These are phyloP conservation scores for Orchesella cincta DNA, from an alignment of 1,140 invertebrate species.

Conservation along the genomic window DNA sequence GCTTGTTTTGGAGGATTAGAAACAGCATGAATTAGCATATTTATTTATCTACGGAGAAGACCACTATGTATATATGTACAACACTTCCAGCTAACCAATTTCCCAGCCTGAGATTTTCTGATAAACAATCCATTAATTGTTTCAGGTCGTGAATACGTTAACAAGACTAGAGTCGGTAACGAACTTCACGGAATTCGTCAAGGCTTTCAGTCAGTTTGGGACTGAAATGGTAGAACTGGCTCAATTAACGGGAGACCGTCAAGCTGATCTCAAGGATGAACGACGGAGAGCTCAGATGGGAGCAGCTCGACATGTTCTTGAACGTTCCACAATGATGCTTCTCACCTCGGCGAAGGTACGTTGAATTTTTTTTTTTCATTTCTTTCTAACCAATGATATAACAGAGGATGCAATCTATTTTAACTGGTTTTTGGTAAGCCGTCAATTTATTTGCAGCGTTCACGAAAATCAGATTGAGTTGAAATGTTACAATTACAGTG, in stretches of 20 bases:
- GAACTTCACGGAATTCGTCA: slow-evolving; percentile 93
- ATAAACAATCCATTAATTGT: too few species aligned
- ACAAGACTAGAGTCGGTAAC: slow-evolving; percentile 88
- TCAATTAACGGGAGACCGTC: slow-evolving; percentile 78
- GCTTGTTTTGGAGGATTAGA: too few species aligned
- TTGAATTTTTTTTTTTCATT: neutral
- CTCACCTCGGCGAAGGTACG: slow-evolving; percentile 91
- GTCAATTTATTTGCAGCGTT: neutral
- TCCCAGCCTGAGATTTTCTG: too few species aligned
- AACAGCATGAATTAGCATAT: too few species aligned
- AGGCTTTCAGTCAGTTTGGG: slow-evolving; percentile 97
- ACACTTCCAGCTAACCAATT: too few species aligned
- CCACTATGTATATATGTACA: too few species aligned
- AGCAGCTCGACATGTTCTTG: slow-evolving; percentile 88
- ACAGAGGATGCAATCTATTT: too few species aligned
- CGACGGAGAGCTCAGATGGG: slow-evolving; percentile 91
- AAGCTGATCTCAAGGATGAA: slow-evolving; percentile 93
- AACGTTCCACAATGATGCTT: slow-evolving; percentile 96
- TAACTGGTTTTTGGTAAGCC: neutral
- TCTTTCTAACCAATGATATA: too few species aligned
- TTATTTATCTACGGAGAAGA: too few species aligned
- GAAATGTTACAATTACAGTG: neutral
- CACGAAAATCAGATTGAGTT: neutral
- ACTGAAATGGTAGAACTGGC: slow-evolving; percentile 98
- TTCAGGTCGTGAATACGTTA: slow-evolving; percentile 75